phyloP scores from a whole-genome alignment of 2,113 vertebrate genomes.

The Perca fluviatilis region DNA sequence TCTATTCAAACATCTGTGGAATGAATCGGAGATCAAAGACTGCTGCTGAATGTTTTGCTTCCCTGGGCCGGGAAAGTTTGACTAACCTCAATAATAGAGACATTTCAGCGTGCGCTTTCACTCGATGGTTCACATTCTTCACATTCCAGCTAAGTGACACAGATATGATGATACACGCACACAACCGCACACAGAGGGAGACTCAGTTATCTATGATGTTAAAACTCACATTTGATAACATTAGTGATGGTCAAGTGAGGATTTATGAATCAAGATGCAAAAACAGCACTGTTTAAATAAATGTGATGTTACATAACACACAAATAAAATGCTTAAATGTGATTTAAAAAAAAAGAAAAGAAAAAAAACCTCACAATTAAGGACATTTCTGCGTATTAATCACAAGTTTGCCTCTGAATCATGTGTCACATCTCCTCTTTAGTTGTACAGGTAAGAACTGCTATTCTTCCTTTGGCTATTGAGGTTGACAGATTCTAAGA shows the following conservation, averaged over 20 bases:
- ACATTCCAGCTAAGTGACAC: conserved; percentile 67
- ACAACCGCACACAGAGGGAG: conserved; percentile 2
- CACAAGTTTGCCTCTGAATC: not conserved
- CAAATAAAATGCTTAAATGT: not conserved
- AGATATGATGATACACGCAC: conserved; percentile 42
- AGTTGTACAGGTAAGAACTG: not conserved
- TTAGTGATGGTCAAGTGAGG: not conserved
- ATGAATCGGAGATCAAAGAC: conserved; percentile 58
- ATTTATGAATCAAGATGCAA: not conserved
- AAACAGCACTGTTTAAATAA: not conserved
- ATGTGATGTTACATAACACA: too few relatives aligned
- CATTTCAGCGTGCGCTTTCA: conserved; percentile 56
- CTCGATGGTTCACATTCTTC: conserved; percentile 59
- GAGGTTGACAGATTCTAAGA: not conserved
- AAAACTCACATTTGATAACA: conserved; percentile 9
- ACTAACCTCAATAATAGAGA: conserved; percentile 48
- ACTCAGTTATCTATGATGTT: not conserved
- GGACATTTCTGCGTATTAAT: not conserved
- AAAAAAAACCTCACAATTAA: not conserved
- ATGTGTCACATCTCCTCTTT: not conserved
- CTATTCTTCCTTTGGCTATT: not conserved
- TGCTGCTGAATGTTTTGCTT: conserved; percentile 59
- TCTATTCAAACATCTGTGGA: conserved; percentile 41
- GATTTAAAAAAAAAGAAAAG: not conserved
- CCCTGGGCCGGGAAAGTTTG: conserved; percentile 50